phyloP scores from a whole-genome alignment of 2,113 vertebrate genomes.

The Piprites chloris region DNA sequence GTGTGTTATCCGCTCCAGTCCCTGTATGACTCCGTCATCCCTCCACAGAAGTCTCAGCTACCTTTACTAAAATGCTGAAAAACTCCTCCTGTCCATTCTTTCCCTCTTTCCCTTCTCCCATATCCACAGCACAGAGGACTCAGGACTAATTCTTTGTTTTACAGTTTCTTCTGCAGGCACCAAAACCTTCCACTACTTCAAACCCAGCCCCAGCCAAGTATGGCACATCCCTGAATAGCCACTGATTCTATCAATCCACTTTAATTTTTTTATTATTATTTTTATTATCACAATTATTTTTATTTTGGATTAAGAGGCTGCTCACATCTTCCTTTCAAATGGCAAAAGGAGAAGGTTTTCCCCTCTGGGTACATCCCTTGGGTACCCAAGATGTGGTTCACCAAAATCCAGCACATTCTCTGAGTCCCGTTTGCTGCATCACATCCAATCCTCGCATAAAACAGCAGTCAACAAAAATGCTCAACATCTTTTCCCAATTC shows the following conservation, averaged over 20 bases:
- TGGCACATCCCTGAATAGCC: background rate
- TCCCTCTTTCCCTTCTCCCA: background rate
- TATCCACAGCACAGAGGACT: background rate
- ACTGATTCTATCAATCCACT: background rate
- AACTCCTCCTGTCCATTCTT: background rate
- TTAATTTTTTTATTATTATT: background rate
- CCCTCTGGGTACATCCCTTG: background rate
- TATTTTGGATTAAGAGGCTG: background rate
- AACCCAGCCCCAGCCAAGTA: background rate
- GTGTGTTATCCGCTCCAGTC: accelerated
- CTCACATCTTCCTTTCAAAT: background rate
- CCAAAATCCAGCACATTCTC: background rate
- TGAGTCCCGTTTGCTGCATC: background rate
- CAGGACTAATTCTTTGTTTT: background rate
- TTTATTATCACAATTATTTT: background rate
- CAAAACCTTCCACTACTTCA: background rate
- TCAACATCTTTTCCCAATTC: conserved; percentile 24
- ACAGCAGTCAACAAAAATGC: background rate
- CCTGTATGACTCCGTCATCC: background rate
- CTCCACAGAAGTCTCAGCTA: background rate
- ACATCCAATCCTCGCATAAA: background rate
- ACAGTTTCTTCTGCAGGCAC: background rate
- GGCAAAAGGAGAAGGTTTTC: background rate
- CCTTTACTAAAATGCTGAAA: background rate
- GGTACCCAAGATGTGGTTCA: background rate